Evolutionary conservation across 2,888 invertebrate genomes (phyloP).

Genomic region (Nasonia oneida): DNA sequence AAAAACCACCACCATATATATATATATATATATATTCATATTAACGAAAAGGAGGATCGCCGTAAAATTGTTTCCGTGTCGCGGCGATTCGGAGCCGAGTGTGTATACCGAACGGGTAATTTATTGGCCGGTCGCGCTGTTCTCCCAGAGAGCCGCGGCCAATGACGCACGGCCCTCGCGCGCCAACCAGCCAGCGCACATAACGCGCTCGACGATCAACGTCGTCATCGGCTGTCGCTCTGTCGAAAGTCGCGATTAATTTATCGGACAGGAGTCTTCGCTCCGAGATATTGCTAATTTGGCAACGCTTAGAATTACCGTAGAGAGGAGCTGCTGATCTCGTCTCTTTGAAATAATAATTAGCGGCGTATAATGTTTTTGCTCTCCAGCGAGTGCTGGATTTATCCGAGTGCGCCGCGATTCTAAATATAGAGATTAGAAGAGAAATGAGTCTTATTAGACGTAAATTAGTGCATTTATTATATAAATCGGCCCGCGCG

Average conservation of each 20-base stretch:
- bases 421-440: conserved; percentile 9
- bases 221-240: neutral
- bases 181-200: neutral
- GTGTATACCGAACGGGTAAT: neutral
- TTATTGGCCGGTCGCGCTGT: conserved; percentile 2
- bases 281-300: neutral
- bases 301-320: neutral
- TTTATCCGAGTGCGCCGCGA: neutral
- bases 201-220: neutral
- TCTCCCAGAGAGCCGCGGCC: neutral
- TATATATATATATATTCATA: neutral
- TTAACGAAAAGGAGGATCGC: neutral
- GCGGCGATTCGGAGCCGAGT: neutral
- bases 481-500: neutral
- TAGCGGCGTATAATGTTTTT: neutral
- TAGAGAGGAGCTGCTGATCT: neutral
- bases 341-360: neutral
- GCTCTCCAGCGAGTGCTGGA: too few species aligned
- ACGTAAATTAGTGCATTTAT: neutral
- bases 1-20: neutral
- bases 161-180: neutral
- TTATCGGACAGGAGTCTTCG: neutral
- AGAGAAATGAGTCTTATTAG: conserved; percentile 3
- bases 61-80: conserved; percentile 29
- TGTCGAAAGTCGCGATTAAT: conserved; percentile 30